Conservation (phyloP, 2,888 invertebrate species). For the Metallyticus violacea region DNA sequence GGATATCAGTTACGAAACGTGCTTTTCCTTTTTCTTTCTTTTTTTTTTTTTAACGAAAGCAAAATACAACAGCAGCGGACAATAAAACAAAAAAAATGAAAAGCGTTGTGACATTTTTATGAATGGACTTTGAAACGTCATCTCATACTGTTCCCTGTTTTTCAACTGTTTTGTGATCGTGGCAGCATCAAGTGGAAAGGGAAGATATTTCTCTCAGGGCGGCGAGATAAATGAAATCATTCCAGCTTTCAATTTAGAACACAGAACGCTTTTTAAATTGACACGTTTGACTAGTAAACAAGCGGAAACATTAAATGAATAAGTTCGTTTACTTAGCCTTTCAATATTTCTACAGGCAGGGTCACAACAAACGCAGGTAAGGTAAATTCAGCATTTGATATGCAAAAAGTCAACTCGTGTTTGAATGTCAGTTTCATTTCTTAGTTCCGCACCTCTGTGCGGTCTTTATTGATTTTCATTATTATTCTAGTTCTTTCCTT, state of each 20-base stretch:
- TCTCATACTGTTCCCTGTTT: background rate
- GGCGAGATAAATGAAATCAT: background rate
- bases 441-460: too few relatives aligned
- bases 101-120: background rate
- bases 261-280: background rate
- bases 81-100: background rate
- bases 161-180: background rate
- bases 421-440: too few relatives aligned
- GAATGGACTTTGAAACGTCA: background rate
- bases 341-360: too few relatives aligned
- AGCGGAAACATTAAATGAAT: too few relatives aligned
- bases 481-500: too few relatives aligned
- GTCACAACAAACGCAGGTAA: too few relatives aligned
- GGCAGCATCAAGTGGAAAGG: background rate
- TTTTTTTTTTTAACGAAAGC: background rate
- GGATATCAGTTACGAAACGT: background rate
- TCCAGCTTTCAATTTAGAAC: background rate
- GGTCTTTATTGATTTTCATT: too few relatives aligned
- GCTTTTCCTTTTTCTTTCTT: background rate
- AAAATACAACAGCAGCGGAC: background rate
- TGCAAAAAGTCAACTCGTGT: too few relatives aligned
- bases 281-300: too few relatives aligned
- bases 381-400: too few relatives aligned
- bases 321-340: too few relatives aligned
- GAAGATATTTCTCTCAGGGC: background rate